These are phyloP conservation scores for Acanthosepion esculentum DNA, from an alignment of 2,888 invertebrate species.

Conservation along the genomic window DNA sequence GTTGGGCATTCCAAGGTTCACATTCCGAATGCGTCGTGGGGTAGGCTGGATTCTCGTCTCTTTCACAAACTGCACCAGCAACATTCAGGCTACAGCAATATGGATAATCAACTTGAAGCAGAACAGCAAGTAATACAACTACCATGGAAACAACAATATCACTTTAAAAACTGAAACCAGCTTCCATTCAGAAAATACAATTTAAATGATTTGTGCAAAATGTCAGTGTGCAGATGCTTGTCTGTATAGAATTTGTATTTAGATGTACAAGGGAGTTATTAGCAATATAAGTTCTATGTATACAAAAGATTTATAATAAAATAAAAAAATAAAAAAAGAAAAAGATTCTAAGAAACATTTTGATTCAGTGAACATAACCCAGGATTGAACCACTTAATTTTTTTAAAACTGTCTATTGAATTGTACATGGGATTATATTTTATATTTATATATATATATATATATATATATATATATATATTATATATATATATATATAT, in stretches of 20 bases:
- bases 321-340: no score
- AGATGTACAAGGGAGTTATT: no score
- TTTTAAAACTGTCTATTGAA: no score
- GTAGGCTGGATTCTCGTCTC: neutral
- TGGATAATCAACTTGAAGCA: constrained; percentile 4
- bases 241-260: no score
- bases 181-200: neutral
- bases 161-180: neutral
- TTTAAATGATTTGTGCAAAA: neutral
- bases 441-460: neutral
- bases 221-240: neutral
- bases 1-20: neutral
- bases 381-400: no score
- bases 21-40: neutral
- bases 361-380: no score
- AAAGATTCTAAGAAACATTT: no score
- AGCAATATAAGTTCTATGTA: no score
- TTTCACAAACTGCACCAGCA: neutral
- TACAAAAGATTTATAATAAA: no score
- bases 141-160: neutral
- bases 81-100: constrained; percentile 11
- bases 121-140: neutral
- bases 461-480: neutral
- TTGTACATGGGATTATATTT: no score
- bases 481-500: neutral